Percentiles rank a stretch among this genome's conserved stretches.
Evolutionary conservation across 1,140 invertebrate genomes (phyloP).

Genomic region (Asobara japonica): DNA sequence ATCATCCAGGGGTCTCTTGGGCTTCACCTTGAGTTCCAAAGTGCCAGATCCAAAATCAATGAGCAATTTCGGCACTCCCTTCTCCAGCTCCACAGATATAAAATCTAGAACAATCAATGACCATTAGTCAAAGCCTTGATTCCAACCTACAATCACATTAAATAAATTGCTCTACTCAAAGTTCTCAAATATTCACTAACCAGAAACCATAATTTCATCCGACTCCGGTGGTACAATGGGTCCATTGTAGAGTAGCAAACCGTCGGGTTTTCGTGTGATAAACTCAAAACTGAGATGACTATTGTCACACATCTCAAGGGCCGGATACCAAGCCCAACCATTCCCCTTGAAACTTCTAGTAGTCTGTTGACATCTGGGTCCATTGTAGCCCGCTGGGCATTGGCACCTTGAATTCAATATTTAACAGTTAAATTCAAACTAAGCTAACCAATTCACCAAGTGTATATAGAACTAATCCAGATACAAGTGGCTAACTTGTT

Average conservation of each 20-base stretch:
- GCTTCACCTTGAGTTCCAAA: conserved; percentile 87
- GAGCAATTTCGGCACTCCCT: conserved; percentile 88
- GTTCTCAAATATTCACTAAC: conserved; percentile 46
- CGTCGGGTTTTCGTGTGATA: conserved; percentile 89
- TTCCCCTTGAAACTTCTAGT: conserved; percentile 91
- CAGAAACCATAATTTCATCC: conserved; percentile 88
- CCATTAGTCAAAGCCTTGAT: not conserved
- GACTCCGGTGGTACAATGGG: conserved; percentile 91
- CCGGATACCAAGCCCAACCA: conserved; percentile 96
- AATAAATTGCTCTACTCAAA: not conserved
- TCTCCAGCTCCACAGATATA: conserved; percentile 90
- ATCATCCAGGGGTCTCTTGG: conserved; percentile 86
- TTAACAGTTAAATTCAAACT: too few relatives aligned
- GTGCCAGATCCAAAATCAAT: conserved; percentile 97
- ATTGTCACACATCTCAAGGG: conserved; percentile 94
- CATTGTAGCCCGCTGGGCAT: conserved; percentile 91
- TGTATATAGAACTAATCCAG: too few relatives aligned
- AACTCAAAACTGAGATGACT: conserved; percentile 96
- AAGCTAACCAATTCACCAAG: not conserved
- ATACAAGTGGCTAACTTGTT: too few relatives aligned
- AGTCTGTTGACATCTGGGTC: conserved; percentile 95
- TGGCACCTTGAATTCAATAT: conserved; percentile 71
- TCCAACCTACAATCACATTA: not conserved
- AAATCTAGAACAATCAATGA: conserved; percentile 73
- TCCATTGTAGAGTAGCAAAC: conserved; percentile 95